Conservation (phyloP, 1,140 invertebrate species). For the Bombus ignitus region DNA sequence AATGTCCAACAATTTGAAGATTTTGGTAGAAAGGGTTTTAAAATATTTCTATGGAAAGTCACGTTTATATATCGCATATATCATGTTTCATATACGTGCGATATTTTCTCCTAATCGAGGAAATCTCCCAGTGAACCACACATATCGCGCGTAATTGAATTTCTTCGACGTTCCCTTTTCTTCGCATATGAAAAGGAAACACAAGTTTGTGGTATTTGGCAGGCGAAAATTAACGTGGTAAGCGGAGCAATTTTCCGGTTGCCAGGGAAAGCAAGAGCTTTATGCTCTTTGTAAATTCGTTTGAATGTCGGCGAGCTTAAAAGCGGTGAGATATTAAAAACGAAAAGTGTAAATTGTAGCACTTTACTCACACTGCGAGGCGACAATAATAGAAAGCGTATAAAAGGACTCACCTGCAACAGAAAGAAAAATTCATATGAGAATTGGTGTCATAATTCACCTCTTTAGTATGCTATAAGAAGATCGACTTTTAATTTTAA, state of each 20-base stretch:
- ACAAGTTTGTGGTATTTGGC: neutral
- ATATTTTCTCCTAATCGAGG: neutral
- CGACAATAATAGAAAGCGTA: conserved; percentile 8
- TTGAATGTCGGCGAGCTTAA: conserved; percentile 1
- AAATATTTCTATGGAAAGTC: too few species aligned
- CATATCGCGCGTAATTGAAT: neutral
- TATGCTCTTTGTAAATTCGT: conserved; percentile 22
- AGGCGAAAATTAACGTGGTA: neutral
- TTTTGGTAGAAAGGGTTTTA: too few species aligned
- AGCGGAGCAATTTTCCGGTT: neutral
- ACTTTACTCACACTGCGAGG: conserved; percentile 14
- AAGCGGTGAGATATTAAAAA: conserved; percentile 18
- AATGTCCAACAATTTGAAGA: too few species aligned
- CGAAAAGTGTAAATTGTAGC: neutral
- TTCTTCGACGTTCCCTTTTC: neutral
- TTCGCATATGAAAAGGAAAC: neutral
- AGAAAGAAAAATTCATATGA: conserved; percentile 24
- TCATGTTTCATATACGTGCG: neutral
- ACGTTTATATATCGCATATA: neutral
- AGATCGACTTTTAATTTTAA: neutral
- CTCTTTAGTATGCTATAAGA: neutral
- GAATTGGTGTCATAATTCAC: neutral
- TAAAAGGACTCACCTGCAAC: conserved; percentile 62
- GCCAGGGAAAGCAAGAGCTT: neutral
- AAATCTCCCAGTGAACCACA: neutral